Evolutionary conservation across 2,888 invertebrate species (phyloP), one percentile per base, ranked within the genome.

Genomic region (Saturnia japonica): DNA sequence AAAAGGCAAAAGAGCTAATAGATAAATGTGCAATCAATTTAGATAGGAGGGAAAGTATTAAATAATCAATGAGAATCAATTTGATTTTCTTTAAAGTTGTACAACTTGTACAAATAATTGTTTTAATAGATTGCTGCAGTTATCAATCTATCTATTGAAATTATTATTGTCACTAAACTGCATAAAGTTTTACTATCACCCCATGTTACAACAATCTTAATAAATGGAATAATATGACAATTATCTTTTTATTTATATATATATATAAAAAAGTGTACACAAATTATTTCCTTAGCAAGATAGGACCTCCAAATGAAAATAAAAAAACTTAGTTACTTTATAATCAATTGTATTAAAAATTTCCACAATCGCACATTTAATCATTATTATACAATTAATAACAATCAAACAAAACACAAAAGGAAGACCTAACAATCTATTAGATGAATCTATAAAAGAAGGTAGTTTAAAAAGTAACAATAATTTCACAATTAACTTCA

Each of bases 61-160:
- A 87, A 82, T 86, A 87, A 88, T 87, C 85, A 87, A 82, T 84
- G 85, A 88, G 80, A 90, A 91, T 90, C 87, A 86, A 83, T 83
- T 85, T 84, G 88, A 90, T 91, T 92, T 88, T 88, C 86, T 84
- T 90, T 80, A 87, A 88, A 85, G 89, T 88, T 91, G 86, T 88
- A 88, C 84, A 87, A 88, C 82, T 82, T 89, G 85, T 91, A 89
- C 89, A 90, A 85, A 87, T 88, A 91, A 84, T 88, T 74, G 85
- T 64, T 64, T 40, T 19, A 40, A 64, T 64, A 64, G 40, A 64
- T 64, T 64, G 40, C 11, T 40, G 40, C 40, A n/a, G 40, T 40
- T 90, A 91, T 90, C 87, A 89, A 89, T 88, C 87, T 91, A 91
- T 92, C 91, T 91, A 91, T 91, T 89, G 85, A 88, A 89, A 86